Conservation (phyloP, 2,797 vertebrate genomes). For the Dermochelys coriacea region DNA sequence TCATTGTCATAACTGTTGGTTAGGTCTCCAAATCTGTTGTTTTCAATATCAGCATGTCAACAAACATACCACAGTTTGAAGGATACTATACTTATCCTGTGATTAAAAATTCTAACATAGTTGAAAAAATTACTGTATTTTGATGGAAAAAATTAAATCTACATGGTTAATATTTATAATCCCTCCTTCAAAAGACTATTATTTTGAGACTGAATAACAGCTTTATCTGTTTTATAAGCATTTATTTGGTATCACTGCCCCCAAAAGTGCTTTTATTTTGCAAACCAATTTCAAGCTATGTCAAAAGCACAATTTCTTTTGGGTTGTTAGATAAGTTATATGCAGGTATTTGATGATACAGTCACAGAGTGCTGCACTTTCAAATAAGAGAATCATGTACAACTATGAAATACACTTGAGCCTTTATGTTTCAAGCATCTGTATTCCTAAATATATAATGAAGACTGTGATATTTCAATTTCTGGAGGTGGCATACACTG, state of each 20-base stretch:
- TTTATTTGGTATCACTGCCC: neutral
- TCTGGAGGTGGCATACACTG: neutral
- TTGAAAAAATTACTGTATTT: slow-evolving; percentile 1
- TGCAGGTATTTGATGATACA: neutral
- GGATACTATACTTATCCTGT: neutral
- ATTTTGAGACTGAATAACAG: slow-evolving; percentile 21
- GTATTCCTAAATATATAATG: neutral
- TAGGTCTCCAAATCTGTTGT: neutral
- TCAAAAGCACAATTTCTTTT: neutral
- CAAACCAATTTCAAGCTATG: neutral
- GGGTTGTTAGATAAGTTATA: neutral
- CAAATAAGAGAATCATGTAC: neutral
- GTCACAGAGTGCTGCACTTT: neutral
- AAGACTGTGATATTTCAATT: neutral
- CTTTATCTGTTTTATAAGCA: neutral
- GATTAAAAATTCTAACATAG: neutral
- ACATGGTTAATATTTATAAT: neutral
- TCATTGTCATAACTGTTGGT: neutral
- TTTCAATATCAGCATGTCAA: neutral
- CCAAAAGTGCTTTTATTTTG: slow-evolving; percentile 13
- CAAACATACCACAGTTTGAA: neutral
- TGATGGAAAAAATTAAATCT: neutral
- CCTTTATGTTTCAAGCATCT: neutral
- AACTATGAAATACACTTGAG: neutral
- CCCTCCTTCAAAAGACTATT: neutral